A percentile compares a stretch with the other conserved stretches of the same genome.
phyloP scores from a whole-genome alignment of 1,140 invertebrate genomes.

The Plodia interpunctella region DNA sequence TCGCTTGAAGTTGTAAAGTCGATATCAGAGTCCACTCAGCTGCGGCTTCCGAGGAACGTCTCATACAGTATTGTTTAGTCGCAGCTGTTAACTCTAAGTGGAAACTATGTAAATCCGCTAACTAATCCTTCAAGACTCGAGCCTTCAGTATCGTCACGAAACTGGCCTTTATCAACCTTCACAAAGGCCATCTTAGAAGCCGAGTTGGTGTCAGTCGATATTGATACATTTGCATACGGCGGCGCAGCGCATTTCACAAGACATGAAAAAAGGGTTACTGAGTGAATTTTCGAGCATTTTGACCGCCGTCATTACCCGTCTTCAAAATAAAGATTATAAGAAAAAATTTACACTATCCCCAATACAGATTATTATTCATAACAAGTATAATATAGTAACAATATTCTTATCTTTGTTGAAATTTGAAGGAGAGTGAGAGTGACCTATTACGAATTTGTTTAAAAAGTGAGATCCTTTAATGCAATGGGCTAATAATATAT shows the following conservation, averaged over 20 bases:
- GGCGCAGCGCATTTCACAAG: background rate
- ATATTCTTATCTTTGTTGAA: no score
- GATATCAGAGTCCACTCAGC: background rate
- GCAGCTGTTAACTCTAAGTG: slow-evolving; percentile 1
- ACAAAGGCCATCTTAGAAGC: background rate
- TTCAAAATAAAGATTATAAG: no score
- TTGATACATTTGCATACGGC: slow-evolving; percentile 3
- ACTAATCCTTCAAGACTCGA: background rate
- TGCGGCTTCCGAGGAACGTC: background rate
- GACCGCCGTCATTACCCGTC: no score
- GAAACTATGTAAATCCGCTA: slow-evolving; percentile 2
- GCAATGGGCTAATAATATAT: no score
- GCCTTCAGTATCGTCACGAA: background rate
- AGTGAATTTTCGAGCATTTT: no score
- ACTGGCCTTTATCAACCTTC: background rate
- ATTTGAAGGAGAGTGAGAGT: no score
- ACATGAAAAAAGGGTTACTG: background rate
- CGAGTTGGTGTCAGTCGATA: background rate
- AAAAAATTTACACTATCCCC: no score
- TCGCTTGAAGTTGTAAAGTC: no score
- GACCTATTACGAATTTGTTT: no score
- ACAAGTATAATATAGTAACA: no score
- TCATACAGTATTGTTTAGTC: background rate
- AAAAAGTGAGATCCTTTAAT: no score
- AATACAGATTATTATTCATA: no score